These are phyloP conservation scores for Echiichthys vipera DNA, from an alignment of 2,797 vertebrate genomes.

Conservation along the genomic window DNA sequence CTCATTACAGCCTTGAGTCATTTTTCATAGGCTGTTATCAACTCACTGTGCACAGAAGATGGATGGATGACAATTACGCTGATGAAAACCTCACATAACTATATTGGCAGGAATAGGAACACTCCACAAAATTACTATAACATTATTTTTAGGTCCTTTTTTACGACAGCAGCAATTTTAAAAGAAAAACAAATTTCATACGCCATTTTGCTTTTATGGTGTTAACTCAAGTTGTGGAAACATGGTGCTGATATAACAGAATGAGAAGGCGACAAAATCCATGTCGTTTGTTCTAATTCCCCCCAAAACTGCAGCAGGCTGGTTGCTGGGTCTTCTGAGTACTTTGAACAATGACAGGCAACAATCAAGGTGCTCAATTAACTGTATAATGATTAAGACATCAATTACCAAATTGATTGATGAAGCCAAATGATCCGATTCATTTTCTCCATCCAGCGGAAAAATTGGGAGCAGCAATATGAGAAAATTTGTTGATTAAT, in stretches of 20 bases:
- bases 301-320: conserved; percentile 31
- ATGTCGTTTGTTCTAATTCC: conserved; percentile 38
- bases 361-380: conserved; percentile 94
- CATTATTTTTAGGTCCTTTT: conserved; percentile 23
- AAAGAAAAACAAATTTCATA: not conserved
- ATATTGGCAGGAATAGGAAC: conserved; percentile 45
- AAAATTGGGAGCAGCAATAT: conserved; percentile 86
- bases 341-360: conserved; percentile 86
- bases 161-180: conserved; percentile 13
- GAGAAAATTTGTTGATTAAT: conserved; percentile 89
- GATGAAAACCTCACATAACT: conserved; percentile 71
- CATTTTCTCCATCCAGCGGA: conserved; percentile 91
- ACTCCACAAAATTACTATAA: conserved; percentile 46
- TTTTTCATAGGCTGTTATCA: conserved; percentile 83
- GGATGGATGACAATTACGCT: conserved; percentile 83
- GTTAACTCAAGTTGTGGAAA: conserved; percentile 3
- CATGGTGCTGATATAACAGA: not conserved
- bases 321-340: conserved; percentile 70
- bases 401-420: conserved; percentile 97
- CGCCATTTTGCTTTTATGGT: not conserved
- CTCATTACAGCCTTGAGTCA: conserved; percentile 79
- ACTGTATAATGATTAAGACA: conserved; percentile 95
- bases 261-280: conserved; percentile 31
- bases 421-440: conserved; percentile 94
- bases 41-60: conserved; percentile 79